Evolutionary conservation across 2,797 vertebrate species (phyloP), one percentile per base, ranked within the genome.

Genomic region (Catamblyrhynchus diadema): DNA sequence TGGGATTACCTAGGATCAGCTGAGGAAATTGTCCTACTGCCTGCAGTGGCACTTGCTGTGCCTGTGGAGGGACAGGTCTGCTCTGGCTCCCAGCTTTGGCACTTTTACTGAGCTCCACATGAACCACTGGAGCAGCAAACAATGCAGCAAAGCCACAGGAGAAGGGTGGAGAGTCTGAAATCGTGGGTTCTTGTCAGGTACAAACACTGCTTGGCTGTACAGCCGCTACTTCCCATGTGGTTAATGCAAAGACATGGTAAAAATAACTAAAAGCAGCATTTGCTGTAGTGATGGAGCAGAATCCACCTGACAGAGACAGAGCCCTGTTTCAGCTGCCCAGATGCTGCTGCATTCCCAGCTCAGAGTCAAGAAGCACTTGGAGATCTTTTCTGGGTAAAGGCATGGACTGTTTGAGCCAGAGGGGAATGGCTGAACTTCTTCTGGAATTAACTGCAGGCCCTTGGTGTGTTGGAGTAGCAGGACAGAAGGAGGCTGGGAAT

Each of bases 1-100:
- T 28, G 42, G 81, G 37, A 42, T 3, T n/a, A 19, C 20, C 32
- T 3, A 10, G 77, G 67, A 80, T 39, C 69, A 53, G 69, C 64
- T 23, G 69, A 67, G 48, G 39, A 28, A 91, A 30, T 22, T 51
- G 50, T 23, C 47, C 45, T 56, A 17, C 7, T 14, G 2, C 79
- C 45, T 18, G 1, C 15, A 16, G 44, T 4, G 8, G 27, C 13
- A 45, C 27, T 42, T 33, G 30, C 42, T 20, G 47, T 12, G 42
- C 37, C 9, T 0, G 0, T 10, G 59, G 25, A 80, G 24, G 41
- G n/a, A 22, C 50, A 72, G 18, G 41, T 69, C 35, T 10, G 5
- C 30, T 30, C 0, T 11, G 32, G 44, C 32, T 57, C 48, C 33
- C 72, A 22, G 33, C n/a, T 14, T n/a, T 9, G 3, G 50, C 72